These are phyloP conservation scores for Nomada fabriciana DNA, from an alignment of 2,888 invertebrate genomes.

Conservation along the genomic window DNA sequence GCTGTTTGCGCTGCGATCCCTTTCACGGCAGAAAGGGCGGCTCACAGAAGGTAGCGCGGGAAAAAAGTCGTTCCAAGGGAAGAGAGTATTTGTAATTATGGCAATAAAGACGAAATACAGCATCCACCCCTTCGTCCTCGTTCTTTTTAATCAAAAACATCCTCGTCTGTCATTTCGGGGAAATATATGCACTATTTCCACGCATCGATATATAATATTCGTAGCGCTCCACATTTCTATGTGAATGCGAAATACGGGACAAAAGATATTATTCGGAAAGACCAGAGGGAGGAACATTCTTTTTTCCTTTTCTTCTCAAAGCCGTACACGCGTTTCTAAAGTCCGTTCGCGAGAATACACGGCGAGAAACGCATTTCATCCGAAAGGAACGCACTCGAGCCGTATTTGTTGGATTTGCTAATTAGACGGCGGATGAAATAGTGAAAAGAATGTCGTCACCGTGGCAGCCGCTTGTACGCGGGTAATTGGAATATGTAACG, in stretches of 20 bases:
- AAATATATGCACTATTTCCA: not conserved
- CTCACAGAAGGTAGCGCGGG: not conserved
- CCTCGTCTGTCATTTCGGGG: too few species aligned
- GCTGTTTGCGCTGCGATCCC: constrained; percentile 53
- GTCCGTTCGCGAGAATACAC: not conserved
- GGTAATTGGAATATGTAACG: constrained; percentile 63
- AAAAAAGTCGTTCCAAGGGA: not conserved
- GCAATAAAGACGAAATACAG: not conserved
- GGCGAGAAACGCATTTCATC: constrained; percentile 17
- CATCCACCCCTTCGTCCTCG: too few species aligned
- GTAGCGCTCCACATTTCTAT: not conserved
- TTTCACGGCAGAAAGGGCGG: constrained; percentile 34
- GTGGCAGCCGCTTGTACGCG: constrained; percentile 15
- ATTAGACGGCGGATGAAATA: constrained; percentile 54
- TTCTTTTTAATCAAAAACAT: not conserved
- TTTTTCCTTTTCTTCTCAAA: not conserved
- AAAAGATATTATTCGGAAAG: not conserved
- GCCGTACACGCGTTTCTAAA: constrained; percentile 18
- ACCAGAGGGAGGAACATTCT: not conserved
- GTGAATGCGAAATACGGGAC: not conserved
- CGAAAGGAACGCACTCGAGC: constrained; percentile 8
- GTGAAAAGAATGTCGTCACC: constrained; percentile 48
- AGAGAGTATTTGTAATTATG: constrained; percentile 4
- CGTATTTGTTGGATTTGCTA: constrained; percentile 47
- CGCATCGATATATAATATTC: not conserved